Evolutionary conservation across 2,797 vertebrate species (phyloP).

Genomic region (Urosaurus nigricauda): DNA sequence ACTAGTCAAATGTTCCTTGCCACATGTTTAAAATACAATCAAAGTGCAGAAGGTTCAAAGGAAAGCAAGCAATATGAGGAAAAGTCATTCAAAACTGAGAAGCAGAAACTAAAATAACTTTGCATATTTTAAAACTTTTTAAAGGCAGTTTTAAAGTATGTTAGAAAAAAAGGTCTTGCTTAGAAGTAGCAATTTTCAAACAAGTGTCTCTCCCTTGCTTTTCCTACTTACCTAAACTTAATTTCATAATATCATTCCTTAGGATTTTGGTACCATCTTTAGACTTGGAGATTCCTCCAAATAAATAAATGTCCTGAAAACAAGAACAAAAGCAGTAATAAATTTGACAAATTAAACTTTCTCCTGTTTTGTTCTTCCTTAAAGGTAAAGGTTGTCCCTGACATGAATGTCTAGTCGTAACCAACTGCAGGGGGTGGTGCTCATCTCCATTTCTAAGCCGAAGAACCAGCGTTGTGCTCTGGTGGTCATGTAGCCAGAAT

Average conservation of each 20-base stretch:
- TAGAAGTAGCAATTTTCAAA: not conserved
- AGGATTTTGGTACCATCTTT: constrained; percentile 36
- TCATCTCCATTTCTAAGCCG: too few species aligned
- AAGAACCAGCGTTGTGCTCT: too few species aligned
- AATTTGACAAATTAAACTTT: not conserved
- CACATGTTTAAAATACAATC: not conserved
- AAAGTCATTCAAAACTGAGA: not conserved
- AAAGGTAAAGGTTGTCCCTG: too few species aligned
- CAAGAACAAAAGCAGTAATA: not conserved
- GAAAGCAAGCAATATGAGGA: not conserved
- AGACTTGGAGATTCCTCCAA: constrained; percentile 45
- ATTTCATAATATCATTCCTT: constrained; percentile 50
- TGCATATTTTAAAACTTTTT: not conserved
- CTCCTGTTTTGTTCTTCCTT: not conserved
- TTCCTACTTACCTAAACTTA: constrained; percentile 43
- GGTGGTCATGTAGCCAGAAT: too few species aligned
- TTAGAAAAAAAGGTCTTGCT: not conserved
- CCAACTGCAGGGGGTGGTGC: too few species aligned
- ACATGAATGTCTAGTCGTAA: too few species aligned
- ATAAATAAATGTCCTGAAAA: constrained; percentile 52
- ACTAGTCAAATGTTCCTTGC: not conserved
- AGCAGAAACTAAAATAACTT: not conserved
- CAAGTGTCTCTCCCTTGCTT: not conserved
- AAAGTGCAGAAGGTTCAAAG: not conserved
- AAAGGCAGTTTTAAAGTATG: not conserved